A percentile compares a stretch with the other conserved stretches of the same genome.
Conservation (phyloP, 2,888 invertebrate genomes). For the Drosophila mayaguana region DNA sequence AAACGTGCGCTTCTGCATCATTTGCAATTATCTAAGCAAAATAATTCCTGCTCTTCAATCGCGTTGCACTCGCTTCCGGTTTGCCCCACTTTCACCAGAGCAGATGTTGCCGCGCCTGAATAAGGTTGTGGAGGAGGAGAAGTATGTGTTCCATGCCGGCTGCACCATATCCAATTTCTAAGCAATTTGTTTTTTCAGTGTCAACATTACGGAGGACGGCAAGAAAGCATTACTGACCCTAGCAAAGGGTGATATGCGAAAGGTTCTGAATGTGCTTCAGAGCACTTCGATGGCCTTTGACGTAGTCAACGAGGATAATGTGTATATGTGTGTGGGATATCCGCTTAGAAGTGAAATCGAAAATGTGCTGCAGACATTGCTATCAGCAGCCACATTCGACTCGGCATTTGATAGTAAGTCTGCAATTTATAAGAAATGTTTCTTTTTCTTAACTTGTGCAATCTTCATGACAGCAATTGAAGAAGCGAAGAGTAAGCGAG, state of each 20-base stretch:
- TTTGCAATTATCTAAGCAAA: slow-evolving; percentile 99
- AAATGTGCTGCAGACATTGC: slow-evolving; percentile 93
- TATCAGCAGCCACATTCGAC: slow-evolving; percentile 80
- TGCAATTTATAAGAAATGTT: background rate
- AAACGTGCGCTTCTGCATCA: slow-evolving; percentile 98
- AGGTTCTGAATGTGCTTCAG: slow-evolving; percentile 97
- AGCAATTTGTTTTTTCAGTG: slow-evolving; percentile 85
- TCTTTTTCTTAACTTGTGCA: background rate
- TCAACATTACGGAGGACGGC: slow-evolving; percentile 94
- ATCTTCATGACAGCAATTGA: slow-evolving; percentile 85
- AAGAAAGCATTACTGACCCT: slow-evolving; percentile 94
- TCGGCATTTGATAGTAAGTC: slow-evolving; percentile 80
- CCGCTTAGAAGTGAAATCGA: slow-evolving; percentile 95
- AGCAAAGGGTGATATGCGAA: slow-evolving; percentile 98
- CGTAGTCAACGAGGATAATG: slow-evolving; percentile 94
- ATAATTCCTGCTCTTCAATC: slow-evolving; percentile 99
- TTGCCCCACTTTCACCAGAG: slow-evolving; percentile 93
- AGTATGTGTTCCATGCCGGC: slow-evolving; percentile 86
- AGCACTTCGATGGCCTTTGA: slow-evolving; percentile 97
- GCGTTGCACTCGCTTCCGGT: slow-evolving; percentile 97
- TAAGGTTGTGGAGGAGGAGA: slow-evolving; percentile 92
- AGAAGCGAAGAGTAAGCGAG: slow-evolving; percentile 94
- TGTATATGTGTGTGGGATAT: slow-evolving; percentile 98
- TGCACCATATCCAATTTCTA: background rate
- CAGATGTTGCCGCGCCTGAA: slow-evolving; percentile 96